phyloP scores from a whole-genome alignment of 2,888 invertebrate species.

The Parnassius orleans region DNA sequence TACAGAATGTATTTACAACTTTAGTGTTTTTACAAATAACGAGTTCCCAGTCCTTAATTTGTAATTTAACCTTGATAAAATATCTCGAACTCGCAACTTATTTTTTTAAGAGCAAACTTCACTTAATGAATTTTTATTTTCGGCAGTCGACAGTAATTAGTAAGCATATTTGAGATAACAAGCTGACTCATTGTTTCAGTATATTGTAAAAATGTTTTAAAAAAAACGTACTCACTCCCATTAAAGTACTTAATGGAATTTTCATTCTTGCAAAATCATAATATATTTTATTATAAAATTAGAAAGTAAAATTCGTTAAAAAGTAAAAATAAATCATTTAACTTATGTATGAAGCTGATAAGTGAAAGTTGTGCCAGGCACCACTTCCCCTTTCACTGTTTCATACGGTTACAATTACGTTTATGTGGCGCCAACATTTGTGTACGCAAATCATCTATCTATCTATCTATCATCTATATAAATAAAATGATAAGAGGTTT shows the following conservation, averaged over 20 bases:
- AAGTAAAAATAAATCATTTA: constrained; percentile 7
- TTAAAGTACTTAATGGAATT: constrained; percentile 1
- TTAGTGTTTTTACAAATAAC: no score
- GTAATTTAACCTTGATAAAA: background rate
- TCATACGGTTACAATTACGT: background rate
- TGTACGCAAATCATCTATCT: background rate
- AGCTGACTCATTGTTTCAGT: background rate
- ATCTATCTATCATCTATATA: no score
- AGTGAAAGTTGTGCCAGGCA: constrained; percentile 15
- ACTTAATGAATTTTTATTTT: background rate
- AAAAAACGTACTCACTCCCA: background rate
- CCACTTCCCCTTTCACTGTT: constrained; percentile 22
- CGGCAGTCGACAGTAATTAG: constrained; percentile 2
- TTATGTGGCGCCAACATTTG: background rate
- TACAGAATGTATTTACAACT: no score
- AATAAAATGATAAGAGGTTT: no score
- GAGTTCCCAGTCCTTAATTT: background rate
- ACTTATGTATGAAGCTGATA: constrained; percentile 1
- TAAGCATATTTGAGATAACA: background rate
- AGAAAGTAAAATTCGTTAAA: constrained; percentile 7
- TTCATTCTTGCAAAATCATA: background rate
- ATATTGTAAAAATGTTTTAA: background rate
- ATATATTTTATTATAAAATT: background rate
- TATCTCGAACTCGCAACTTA: background rate
- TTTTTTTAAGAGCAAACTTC: background rate